Conservation (phyloP, 2,797 vertebrate genomes). For the Pogonophryne albipinna region DNA sequence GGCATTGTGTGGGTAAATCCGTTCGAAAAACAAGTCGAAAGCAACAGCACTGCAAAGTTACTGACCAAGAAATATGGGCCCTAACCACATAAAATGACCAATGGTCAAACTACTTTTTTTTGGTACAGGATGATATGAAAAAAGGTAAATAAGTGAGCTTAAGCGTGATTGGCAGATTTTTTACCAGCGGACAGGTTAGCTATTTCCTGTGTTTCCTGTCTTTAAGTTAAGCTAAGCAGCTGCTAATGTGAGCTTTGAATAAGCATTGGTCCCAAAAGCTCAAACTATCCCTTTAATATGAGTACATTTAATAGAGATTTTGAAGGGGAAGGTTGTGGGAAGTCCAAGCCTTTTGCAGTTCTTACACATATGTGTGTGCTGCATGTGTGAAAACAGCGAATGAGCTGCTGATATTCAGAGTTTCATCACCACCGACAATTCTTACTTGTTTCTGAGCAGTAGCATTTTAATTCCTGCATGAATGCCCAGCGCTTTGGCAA, state of each 20-base stretch:
- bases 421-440: conserved; percentile 6
- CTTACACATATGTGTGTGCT: conserved; percentile 41
- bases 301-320: neutral
- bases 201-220: neutral
- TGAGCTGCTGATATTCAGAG: conserved; percentile 62
- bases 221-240: neutral
- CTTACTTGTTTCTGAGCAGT: neutral
- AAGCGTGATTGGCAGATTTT: neutral
- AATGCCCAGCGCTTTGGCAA: conserved; percentile 8
- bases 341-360: conserved; percentile 69
- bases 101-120: neutral
- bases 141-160: neutral
- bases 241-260: neutral
- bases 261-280: neutral
- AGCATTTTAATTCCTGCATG: conserved; percentile 6
- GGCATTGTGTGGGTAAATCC: too few relatives aligned
- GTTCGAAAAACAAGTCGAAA: too few relatives aligned
- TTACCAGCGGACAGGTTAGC: neutral
- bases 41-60: too few relatives aligned
- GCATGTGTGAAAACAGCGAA: conserved; percentile 54
- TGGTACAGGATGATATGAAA: neutral
- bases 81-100: neutral
- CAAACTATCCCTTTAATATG: conserved; percentile 20
- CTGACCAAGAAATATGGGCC: neutral
- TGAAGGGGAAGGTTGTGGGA: neutral